phyloP scores from a whole-genome alignment of 2,113 vertebrate genomes.

The Halcyon senegalensis region DNA sequence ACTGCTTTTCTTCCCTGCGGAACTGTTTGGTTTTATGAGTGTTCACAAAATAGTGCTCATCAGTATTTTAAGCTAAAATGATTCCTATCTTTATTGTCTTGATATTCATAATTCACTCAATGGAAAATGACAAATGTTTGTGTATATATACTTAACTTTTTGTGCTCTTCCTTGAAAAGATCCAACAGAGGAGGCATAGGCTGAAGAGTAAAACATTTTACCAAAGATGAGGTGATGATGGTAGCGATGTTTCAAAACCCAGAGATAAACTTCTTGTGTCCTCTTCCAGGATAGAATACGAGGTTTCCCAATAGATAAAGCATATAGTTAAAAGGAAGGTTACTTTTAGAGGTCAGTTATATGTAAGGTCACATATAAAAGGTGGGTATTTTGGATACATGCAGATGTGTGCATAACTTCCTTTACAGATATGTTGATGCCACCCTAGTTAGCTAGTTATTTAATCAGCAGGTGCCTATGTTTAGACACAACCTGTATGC shows the following conservation, averaged over 20 bases:
- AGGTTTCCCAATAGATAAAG: neutral
- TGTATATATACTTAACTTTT: neutral
- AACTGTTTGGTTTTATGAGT: neutral
- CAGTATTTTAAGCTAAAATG: neutral
- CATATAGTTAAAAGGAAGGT: neutral
- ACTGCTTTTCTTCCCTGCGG: neutral
- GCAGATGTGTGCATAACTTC: neutral
- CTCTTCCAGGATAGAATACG: neutral
- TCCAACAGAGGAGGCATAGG: neutral
- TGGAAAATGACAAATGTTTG: neutral
- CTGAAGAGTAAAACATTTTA: neutral
- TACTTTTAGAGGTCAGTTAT: neutral
- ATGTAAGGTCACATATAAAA: neutral
- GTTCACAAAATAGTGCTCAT: neutral
- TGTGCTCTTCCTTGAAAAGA: neutral
- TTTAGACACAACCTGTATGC: neutral
- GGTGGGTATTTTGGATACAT: neutral
- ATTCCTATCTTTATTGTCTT: neutral
- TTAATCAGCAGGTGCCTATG: neutral
- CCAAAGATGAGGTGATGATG: neutral
- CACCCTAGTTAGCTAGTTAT: neutral
- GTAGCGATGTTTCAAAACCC: neutral
- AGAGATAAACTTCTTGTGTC: neutral
- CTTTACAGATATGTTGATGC: neutral
- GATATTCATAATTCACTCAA: neutral